Evolutionary conservation across 2,113 vertebrate species (phyloP), one percentile per base, ranked within the genome.

Genomic region (Chaenocephalus aceratus): DNA sequence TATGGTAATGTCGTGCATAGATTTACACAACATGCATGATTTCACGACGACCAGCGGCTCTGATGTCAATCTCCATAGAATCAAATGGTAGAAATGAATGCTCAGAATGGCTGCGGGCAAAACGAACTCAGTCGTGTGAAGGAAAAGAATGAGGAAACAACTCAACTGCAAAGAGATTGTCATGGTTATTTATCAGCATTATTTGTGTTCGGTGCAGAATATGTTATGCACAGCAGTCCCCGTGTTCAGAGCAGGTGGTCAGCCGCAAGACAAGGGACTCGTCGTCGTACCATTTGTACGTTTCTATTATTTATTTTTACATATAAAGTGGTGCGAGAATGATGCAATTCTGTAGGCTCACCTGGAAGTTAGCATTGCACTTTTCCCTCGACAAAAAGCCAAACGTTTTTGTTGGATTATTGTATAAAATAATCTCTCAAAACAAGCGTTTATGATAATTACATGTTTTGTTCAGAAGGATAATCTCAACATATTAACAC

Each of bases 1-100:
- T 65, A 48, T 65, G 48, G 44, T 77, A 72, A 84, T 79, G 26
- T 0, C 10, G 11, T 52, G 67, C 72, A 60, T 59, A 75, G 84
- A 89, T 79, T 84, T 82, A 76, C 21, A 62, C 56, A 76, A 73
- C 62, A 73, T 51, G 68, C 70, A 30, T 72, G 72, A 86, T 79
- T 84, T 69, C 77, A 62, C 18, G 21, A 59, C 80, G 66, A n/a
- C 72, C 41, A 30, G 41, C 23, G 3, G 88, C 82, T 59, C 49
- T 69, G 18, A 83, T 75, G 81, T 73, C 6, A 16, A 82, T 89
- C 86, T 79, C 79, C 75, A 75, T 90, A 34, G 65, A 86, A 86
- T 85, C 78, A 68, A 79, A 58, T 45, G 34, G 65, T 69, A 76
- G 60, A 84, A 88, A 80, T 46, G 71, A 75, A 77, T 16, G 21